phyloP scores from a whole-genome alignment of 2,888 invertebrate species.

The Frankliniella intonsa region DNA sequence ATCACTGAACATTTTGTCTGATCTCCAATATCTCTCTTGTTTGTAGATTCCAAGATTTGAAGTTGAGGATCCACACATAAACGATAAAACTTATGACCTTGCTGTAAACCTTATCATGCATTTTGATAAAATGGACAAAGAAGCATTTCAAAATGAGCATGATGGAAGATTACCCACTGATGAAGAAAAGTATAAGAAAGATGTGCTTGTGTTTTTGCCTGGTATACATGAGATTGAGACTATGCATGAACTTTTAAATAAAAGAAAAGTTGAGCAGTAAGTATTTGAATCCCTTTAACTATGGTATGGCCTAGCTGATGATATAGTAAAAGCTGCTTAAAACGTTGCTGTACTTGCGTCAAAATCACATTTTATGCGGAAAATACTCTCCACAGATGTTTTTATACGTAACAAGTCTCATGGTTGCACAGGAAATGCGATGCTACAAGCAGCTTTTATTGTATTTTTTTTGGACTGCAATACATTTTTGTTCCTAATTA shows the following conservation, averaged over 20 bases:
- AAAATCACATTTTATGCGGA: too few relatives aligned
- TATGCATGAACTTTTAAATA: constrained; percentile 50
- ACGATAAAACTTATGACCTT: constrained; percentile 56
- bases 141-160: constrained; percentile 39
- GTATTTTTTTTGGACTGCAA: background rate
- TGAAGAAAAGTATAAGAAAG: constrained; percentile 48
- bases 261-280: constrained; percentile 28
- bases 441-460: too few relatives aligned
- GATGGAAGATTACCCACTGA: constrained; percentile 48
- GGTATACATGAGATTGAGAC: constrained; percentile 81
- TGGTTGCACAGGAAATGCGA: too few relatives aligned
- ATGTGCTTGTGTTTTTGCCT: constrained; percentile 84
- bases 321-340: too few relatives aligned
- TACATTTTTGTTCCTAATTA: background rate
- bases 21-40: constrained; percentile 37
- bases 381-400: too few relatives aligned
- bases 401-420: too few relatives aligned
- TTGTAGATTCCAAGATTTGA: constrained; percentile 51
- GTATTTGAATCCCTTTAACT: constrained; percentile 28
- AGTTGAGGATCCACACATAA: constrained; percentile 55
- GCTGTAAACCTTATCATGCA: constrained; percentile 58
- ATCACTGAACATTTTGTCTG: constrained; percentile 27
- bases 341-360: too few relatives aligned
- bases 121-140: constrained; percentile 60
- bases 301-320: too few relatives aligned